phyloP scores from a whole-genome alignment of 2,888 invertebrate genomes.

The Brenthis hecate region DNA sequence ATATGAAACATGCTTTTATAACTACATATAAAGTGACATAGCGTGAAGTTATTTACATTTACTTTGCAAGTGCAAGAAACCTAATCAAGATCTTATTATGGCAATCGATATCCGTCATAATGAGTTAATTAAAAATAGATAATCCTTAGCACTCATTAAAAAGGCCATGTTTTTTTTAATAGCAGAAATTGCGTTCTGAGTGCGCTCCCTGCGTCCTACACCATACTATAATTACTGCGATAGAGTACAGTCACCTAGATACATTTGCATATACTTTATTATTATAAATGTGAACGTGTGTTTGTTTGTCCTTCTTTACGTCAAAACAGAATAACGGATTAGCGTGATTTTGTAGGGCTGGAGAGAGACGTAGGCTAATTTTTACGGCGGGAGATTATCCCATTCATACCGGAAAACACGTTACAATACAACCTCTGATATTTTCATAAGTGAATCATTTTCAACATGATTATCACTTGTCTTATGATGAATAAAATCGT shows the following conservation, averaged over 20 bases:
- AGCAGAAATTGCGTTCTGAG: slow-evolving; percentile 16
- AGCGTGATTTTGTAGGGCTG: no score
- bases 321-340: no score
- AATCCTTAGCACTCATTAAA: slow-evolving; percentile 28
- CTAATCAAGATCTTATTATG: slow-evolving; percentile 31
- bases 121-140: slow-evolving; percentile 35
- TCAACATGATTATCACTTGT: no score
- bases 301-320: background rate
- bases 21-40: background rate
- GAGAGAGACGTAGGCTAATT: no score
- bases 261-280: background rate
- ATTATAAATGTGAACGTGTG: background rate
- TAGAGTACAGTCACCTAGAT: slow-evolving; percentile 3
- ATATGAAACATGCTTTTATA: background rate
- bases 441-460: no score
- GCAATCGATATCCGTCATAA: slow-evolving; percentile 28
- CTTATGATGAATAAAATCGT: no score
- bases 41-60: background rate
- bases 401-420: no score
- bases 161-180: slow-evolving; percentile 23
- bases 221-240: slow-evolving; percentile 6
- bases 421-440: no score
- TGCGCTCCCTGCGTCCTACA: slow-evolving; percentile 5
- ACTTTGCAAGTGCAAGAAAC: slow-evolving; percentile 29
- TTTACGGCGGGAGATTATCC: no score